Evolutionary conservation across 30 jellyfish, hydroid and myxozoan species (phyloP), one percentile per base, ranked within the genome.

Genomic region (Hydractinia symbiolongicarpus): DNA sequence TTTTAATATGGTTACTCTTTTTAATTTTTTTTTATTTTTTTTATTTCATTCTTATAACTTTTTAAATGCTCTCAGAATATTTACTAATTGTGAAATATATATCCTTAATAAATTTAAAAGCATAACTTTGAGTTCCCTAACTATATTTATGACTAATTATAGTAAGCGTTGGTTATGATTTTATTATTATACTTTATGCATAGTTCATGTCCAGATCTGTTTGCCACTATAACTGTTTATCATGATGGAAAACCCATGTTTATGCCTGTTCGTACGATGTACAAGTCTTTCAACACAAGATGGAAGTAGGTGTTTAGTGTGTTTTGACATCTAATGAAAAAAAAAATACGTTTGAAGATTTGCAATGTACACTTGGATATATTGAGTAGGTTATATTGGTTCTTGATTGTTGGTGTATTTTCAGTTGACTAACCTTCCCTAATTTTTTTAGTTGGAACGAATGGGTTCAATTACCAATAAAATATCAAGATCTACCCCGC

Each of bases 401-500:
- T 67, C 51, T 20, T 10, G 2, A 67, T 67, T 67, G 14, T 15
- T 13, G n/a, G n/a, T n/a, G n/a, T 67, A 1, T 67, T 15, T 13
- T 16, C 3, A 2, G 15, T 58, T 64, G 52, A 64, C 16, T 7
- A 64, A n/a, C 9, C 17, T 17, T 49, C 50, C 51, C 14, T 79
- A 4, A 7, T 66, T 13, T 66, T 8, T 77, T 14, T 77, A 93
- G 98, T 76, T 93, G 98, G 98, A 93, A 93, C 76, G 96, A 93
- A 76, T 93, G 98, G 98, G 89, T 93, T 5, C 79, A 68, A 73
- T 83, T 93, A 13, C 98, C 98, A 20, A 78, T 88, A 55, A 93
- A 93, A 61, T 93, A 86, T 73, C 98, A 93, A 81, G 98, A 93
- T 80, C 89, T 93, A 17, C 98, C 98, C 58, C 56, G 96, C 54